Base-by-base conservation (phyloP, 2,797 vertebrate genomes). In the Heliangelus exortis region DNA sequence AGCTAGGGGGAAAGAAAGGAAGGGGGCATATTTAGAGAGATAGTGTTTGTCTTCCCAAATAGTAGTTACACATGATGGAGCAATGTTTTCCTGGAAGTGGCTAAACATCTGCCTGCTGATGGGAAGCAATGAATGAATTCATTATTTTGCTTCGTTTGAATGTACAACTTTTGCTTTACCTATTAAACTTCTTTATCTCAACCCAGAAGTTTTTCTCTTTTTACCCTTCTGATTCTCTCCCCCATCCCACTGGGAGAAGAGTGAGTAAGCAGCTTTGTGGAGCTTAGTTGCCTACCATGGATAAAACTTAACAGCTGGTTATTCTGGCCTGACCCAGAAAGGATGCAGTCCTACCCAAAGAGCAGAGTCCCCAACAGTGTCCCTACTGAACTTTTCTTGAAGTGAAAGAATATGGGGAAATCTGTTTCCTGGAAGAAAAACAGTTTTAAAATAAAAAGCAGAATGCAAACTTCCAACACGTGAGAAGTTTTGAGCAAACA, bases 41-140 rank as follows among this genome's bases (percentile, higher is more conserved):
- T 10, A 39, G 39, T 25, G 26, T 54, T 69, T 69, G 7, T 84
- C 12, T 80, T 84, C 29, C 29, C n/a, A 78, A 51, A 50, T 20
- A 57, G 68, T 6, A 0, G 0, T 2, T 63, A 45, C 25, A 26
- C 0, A 1, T 3, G 2, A 65, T 25, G 19, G 31, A 89, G 13
- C 11, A 13, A 20, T 51, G 53, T 15, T 36, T 58, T 90, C 45
- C 77, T 75, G 29, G 29, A 62, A 39, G 81, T 34, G 8, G 21
- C 15, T 51, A 17, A 84, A n/a, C 7, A 69, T 22, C 15, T 71
- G 25, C 39, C 33, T 62, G 16, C 11, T 41, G 13, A 39, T 36
- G 26, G 5, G 23, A 83, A 50, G 9, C 3, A 13, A 29, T 48
- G 25, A 92, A 90, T 62, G 0, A 63, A 84, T 71, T 61, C 28